Evolutionary conservation across 2,888 invertebrate genomes (phyloP).

Genomic region (Lithophane leautieri): DNA sequence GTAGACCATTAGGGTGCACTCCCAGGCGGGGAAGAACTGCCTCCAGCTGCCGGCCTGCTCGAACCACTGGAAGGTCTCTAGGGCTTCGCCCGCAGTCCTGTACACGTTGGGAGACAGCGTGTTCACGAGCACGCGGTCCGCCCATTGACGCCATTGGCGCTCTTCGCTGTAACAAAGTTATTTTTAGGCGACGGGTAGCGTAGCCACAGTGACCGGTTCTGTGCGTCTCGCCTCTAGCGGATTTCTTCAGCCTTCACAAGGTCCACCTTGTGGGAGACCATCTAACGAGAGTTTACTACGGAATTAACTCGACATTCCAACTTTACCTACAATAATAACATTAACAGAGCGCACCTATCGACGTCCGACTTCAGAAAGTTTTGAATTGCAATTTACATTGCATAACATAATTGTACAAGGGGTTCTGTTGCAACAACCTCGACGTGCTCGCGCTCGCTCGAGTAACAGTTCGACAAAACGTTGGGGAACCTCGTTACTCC

Average conservation of each 20-base stretch:
- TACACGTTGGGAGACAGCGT: conserved; percentile 99
- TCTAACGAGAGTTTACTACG: not conserved
- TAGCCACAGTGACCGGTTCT: not conserved
- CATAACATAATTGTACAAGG: too few species aligned
- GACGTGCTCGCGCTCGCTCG: too few species aligned
- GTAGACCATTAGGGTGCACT: conserved; percentile 96
- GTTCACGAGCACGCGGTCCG: conserved; percentile 97
- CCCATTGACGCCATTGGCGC: conserved; percentile 98
- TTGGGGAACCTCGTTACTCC: too few species aligned
- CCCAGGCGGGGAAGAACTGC: conserved; percentile 96
- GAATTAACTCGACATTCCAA: not conserved
- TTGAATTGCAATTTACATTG: too few species aligned
- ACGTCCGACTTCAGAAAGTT: too few species aligned
- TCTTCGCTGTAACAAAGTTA: conserved; percentile 93
- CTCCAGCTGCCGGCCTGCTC: conserved; percentile 98
- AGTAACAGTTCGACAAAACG: too few species aligned
- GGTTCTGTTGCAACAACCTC: too few species aligned
- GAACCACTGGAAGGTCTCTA: conserved; percentile 98
- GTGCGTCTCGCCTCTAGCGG: too few species aligned
- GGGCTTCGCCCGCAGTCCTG: conserved; percentile 95
- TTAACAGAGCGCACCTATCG: not conserved
- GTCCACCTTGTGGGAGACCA: too few species aligned
- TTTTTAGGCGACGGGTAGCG: not conserved
- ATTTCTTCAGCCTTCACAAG: not conserved
- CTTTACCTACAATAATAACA: not conserved